Evolutionary conservation across 2,797 vertebrate genomes (phyloP).

Genomic region (Centropyge bicolor): DNA sequence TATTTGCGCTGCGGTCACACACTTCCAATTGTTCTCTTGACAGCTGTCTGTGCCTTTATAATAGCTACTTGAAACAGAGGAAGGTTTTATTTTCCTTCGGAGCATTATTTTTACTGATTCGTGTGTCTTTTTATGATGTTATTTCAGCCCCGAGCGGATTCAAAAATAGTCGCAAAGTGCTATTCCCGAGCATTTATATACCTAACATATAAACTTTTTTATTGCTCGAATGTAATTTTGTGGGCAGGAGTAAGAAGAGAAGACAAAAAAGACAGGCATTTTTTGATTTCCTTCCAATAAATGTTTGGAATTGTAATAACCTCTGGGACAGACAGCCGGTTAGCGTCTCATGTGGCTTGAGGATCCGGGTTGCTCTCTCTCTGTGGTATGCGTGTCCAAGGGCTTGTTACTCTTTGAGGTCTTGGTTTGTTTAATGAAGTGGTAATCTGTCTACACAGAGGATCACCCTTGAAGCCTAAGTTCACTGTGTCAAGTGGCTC

Average conservation of each 20-base stretch:
- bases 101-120: slow-evolving; percentile 78
- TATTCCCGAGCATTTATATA: slow-evolving; percentile 74
- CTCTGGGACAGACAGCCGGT: slow-evolving; percentile 69
- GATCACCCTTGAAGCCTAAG: slow-evolving; percentile 69
- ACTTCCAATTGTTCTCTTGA: slow-evolving; percentile 71
- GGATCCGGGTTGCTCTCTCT: slow-evolving; percentile 63
- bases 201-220: slow-evolving; percentile 80
- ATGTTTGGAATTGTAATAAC: slow-evolving; percentile 81
- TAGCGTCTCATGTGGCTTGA: slow-evolving; percentile 80
- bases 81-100: slow-evolving; percentile 65
- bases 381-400: slow-evolving; percentile 71
- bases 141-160: slow-evolving; percentile 67
- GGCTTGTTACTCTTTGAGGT: slow-evolving; percentile 76
- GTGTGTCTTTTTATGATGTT: slow-evolving; percentile 77
- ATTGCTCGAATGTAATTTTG: slow-evolving; percentile 80
- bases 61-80: slow-evolving; percentile 73
- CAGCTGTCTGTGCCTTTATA: slow-evolving; percentile 76
- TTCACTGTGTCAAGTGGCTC: slow-evolving; percentile 75
- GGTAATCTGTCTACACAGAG: slow-evolving; percentile 84
- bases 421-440: slow-evolving; percentile 81
- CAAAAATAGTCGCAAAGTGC: slow-evolving; percentile 77
- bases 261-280: slow-evolving; percentile 71
- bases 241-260: slow-evolving; percentile 61
- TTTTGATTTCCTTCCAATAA: slow-evolving; percentile 84
- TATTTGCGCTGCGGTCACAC: slow-evolving; percentile 65